Evolutionary conservation across 1,140 invertebrate genomes (phyloP), one percentile per base, ranked within the genome.

Genomic region (Cyclina sinensis): DNA sequence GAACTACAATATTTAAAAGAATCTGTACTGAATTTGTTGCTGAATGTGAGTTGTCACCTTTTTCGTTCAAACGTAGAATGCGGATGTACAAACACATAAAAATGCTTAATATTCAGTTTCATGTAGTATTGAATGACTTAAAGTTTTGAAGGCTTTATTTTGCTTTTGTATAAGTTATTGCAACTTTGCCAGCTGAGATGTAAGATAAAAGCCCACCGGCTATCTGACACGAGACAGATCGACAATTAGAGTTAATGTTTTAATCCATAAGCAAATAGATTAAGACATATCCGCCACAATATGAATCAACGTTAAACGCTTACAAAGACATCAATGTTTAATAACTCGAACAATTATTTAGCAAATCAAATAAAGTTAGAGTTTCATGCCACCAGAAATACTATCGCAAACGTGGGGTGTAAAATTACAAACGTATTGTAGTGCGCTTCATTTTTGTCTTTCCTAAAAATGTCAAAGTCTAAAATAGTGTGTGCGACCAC

Each of bases 221-320:
- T 24, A 27, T n/a, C 30, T 27, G 73, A 37, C 73, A 78, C 73
- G 73, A 78, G 46, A 78, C 73, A 54, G 27, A 27, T 30, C 48
- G 43, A 48, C 73, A 78, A 78, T 48, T 78, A 78, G 2, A 78
- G n/a, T 51, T 78, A 48, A 78, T 51, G 24, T 46, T 78, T 48
- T 78, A 78, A 78, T 78, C 48, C 43, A 48, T 43, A 78, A n/a
- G 32, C 39, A 78, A 78, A 46, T 54, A 78, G 73, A 78, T 78
- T 78, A 48, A 78, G 21, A 21, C 39, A 78, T 78, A 78, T 78
- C 73, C 7, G 48, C 21, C 48, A 24, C 30, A 70, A 70, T 35
- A 37, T 70, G 65, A 27, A 70, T n/a, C 35, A 70, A 70, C 35
- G 65, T n/a, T 70, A 18, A 70, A 70, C 21, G 65, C 14, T 37